A percentile compares a stretch with the other conserved stretches of the same genome.
These are phyloP conservation scores for Chaetops frenatus DNA, from an alignment of 2,113 vertebrate species.

Conservation along the genomic window DNA sequence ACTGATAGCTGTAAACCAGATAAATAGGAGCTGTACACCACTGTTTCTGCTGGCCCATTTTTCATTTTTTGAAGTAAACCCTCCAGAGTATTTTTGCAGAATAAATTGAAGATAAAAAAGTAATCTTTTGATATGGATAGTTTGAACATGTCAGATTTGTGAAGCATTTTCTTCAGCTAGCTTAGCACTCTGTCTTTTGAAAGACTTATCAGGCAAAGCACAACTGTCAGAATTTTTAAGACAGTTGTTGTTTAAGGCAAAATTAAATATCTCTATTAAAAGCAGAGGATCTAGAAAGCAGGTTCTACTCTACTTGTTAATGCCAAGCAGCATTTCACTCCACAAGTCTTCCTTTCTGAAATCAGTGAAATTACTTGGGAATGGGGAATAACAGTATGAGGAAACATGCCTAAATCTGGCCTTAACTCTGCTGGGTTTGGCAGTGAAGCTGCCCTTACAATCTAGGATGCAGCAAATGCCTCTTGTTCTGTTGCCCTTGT, in stretches of 20 bases:
- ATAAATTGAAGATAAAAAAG: slow-evolving; percentile 74
- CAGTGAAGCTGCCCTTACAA: neutral
- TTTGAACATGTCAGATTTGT: slow-evolving; percentile 70
- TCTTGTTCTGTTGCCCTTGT: neutral
- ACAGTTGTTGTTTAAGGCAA: neutral
- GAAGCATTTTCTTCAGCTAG: slow-evolving; percentile 34
- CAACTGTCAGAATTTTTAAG: slow-evolving; percentile 24
- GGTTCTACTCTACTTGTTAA: neutral
- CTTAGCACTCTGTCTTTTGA: slow-evolving; percentile 47
- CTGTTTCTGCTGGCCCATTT: slow-evolving; percentile 62
- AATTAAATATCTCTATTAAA: slow-evolving; percentile 56
- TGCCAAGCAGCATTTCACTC: neutral
- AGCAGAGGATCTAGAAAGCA: neutral
- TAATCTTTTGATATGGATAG: slow-evolving; percentile 67
- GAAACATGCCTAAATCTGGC: neutral
- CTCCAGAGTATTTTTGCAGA: slow-evolving; percentile 70
- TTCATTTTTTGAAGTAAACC: slow-evolving; percentile 73
- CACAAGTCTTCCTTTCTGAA: neutral
- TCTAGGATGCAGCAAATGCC: neutral
- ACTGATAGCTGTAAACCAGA: slow-evolving; percentile 70
- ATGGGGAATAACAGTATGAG: neutral
- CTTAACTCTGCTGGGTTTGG: neutral
- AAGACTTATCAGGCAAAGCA: slow-evolving; percentile 33
- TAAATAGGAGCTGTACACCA: slow-evolving; percentile 67
- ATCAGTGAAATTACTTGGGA: neutral